phyloP scores from a whole-genome alignment of 2,797 vertebrate species.

The Intellagama lesueurii region DNA sequence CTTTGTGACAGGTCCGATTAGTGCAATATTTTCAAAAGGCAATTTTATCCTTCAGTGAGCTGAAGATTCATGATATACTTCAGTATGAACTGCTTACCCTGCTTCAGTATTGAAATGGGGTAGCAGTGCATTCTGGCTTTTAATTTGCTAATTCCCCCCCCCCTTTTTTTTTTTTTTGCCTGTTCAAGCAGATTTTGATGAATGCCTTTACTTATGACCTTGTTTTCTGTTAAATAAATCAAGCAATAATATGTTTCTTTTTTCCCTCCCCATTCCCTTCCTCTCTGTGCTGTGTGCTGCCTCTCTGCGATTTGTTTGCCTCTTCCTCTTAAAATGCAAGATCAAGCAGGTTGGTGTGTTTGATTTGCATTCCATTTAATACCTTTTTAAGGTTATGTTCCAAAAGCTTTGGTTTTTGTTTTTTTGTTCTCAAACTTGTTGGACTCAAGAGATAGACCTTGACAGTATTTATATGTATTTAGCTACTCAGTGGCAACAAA shows the following conservation, averaged over 20 bases:
- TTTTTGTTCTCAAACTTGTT: background rate
- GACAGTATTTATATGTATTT: background rate
- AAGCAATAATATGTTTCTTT: slow-evolving; percentile 83
- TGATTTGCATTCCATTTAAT: slow-evolving; percentile 73
- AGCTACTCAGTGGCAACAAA: background rate
- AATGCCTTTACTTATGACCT: slow-evolving; percentile 63
- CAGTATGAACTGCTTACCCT: slow-evolving; percentile 28
- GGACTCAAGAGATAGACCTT: background rate
- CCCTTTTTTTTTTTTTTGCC: slow-evolving; percentile 55
- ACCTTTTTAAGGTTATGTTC: slow-evolving; percentile 47
- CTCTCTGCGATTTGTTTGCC: slow-evolving; percentile 85
- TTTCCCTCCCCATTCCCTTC: slow-evolving; percentile 66
- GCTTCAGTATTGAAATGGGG: slow-evolving; percentile 33
- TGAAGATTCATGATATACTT: slow-evolving; percentile 43
- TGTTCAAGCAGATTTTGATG: slow-evolving; percentile 46
- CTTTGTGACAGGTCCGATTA: slow-evolving; percentile 64
- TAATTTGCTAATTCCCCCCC: slow-evolving; percentile 26
- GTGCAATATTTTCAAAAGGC: slow-evolving; percentile 36
- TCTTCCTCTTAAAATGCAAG: slow-evolving; percentile 86
- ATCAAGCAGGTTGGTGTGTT: slow-evolving; percentile 93
- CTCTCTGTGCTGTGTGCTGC: slow-evolving; percentile 80
- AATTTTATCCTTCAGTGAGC: slow-evolving; percentile 25
- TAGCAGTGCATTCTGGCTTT: slow-evolving; percentile 36
- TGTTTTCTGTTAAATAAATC: slow-evolving; percentile 62
- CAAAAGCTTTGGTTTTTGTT: background rate